phyloP scores from a whole-genome alignment of 35 echinoderm and acorn worm species.

The Apostichopus californicus region DNA sequence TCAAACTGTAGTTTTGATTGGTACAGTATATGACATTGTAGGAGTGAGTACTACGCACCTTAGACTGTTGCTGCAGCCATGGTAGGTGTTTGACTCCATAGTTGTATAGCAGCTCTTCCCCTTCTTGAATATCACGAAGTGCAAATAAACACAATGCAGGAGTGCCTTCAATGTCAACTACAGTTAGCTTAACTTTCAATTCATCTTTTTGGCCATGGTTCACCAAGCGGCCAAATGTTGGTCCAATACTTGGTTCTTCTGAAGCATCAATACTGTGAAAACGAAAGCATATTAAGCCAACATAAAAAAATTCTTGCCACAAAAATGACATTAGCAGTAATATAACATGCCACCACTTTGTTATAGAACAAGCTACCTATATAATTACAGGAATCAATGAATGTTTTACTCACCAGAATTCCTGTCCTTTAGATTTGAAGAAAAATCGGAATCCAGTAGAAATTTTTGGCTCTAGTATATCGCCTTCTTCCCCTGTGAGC shows the following conservation, averaged over 20 bases:
- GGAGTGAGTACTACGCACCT: neutral
- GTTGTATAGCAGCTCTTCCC: slow-evolving; percentile 37
- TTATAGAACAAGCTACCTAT: neutral
- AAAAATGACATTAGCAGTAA: too few relatives aligned
- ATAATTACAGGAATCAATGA: neutral
- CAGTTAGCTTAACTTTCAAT: slow-evolving; percentile 2
- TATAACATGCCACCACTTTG: neutral
- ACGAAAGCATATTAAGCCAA: neutral
- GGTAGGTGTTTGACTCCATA: slow-evolving; percentile 24
- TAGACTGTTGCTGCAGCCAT: slow-evolving; percentile 13
- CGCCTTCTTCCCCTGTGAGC: neutral
- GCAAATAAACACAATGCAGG: slow-evolving; percentile 56
- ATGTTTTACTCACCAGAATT: neutral
- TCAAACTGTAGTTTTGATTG: too few relatives aligned
- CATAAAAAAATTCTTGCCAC: neutral
- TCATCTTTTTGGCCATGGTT: slow-evolving; percentile 48
- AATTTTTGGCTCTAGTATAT: neutral
- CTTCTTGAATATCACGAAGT: neutral
- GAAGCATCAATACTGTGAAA: slow-evolving; percentile 36
- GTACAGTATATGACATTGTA: too few relatives aligned
- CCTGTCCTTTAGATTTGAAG: neutral
- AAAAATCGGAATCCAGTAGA: slow-evolving; percentile 3
- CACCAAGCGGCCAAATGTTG: slow-evolving; percentile 9
- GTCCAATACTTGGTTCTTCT: slow-evolving; percentile 16
- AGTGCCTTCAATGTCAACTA: neutral